Evolutionary conservation across 1,140 invertebrate species (phyloP).

Genomic region (Penaeus vannamei): DNA sequence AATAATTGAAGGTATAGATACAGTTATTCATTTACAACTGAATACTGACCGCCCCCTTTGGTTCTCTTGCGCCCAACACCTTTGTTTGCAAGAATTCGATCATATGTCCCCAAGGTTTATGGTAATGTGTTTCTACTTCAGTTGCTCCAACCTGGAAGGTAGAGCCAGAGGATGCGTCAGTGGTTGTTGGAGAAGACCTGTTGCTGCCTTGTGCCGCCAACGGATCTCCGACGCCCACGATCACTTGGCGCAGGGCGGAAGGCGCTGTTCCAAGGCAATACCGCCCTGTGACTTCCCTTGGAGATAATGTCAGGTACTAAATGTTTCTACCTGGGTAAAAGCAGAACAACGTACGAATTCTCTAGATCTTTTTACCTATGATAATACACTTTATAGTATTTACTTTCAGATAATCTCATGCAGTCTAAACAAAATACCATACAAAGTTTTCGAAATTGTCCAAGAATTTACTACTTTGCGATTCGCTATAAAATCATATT

Average conservation of each 20-base stretch:
- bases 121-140: conserved; percentile 2
- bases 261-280: conserved; percentile 59
- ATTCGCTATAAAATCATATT: too few species aligned
- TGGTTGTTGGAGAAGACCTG: conserved; percentile 79
- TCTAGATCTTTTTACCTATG: too few species aligned
- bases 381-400: too few species aligned
- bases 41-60: neutral
- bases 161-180: conserved; percentile 48
- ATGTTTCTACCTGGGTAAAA: neutral
- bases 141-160: conserved; percentile 53
- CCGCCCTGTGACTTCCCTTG: conserved; percentile 51
- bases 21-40: too few species aligned
- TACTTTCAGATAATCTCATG: too few species aligned
- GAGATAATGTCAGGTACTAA: conserved; percentile 52
- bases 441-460: too few species aligned
- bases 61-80: neutral
- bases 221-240: conserved; percentile 82
- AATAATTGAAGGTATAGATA: too few species aligned
- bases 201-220: conserved; percentile 87
- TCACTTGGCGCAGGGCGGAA: conserved; percentile 71
- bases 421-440: too few species aligned
- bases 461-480: too few species aligned
- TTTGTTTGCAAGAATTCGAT: too few species aligned
- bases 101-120: neutral
- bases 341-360: too few species aligned